phyloP scores from a whole-genome alignment of 2,113 vertebrate species.

The Candoia aspera region DNA sequence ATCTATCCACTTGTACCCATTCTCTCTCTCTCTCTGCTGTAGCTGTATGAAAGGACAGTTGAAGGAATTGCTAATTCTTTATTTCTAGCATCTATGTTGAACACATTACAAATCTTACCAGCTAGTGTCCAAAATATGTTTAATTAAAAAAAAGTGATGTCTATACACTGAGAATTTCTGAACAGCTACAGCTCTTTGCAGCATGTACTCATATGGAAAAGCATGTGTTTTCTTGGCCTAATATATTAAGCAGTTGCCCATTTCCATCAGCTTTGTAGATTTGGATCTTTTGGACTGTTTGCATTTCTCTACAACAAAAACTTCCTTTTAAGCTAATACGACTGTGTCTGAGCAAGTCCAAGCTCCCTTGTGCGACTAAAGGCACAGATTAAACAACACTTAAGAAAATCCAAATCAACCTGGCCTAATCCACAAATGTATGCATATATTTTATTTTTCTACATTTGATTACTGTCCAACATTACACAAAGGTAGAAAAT shows the following conservation, averaged over 20 bases:
- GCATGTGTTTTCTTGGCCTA: neutral
- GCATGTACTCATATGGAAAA: neutral
- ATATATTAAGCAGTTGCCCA: neutral
- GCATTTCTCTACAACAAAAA: neutral
- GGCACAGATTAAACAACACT: neutral
- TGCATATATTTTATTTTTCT: neutral
- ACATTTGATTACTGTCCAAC: neutral
- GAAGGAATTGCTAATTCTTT: neutral
- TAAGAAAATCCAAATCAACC: neutral
- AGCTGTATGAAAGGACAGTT: neutral
- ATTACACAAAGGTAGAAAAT: no score
- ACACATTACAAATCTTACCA: neutral
- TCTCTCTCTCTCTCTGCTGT: neutral
- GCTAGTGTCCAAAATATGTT: neutral
- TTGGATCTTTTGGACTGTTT: neutral
- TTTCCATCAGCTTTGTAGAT: neutral
- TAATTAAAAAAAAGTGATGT: neutral
- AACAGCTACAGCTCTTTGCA: neutral
- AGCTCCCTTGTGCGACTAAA: neutral
- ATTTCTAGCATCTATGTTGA: neutral
- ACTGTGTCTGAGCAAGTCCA: neutral
- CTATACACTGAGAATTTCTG: neutral
- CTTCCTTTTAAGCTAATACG: neutral
- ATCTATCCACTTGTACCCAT: accelerated
- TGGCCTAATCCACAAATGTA: neutral